Conservation (phyloP, 2,888 invertebrate genomes). For the Cremastinae sp. region DNA sequence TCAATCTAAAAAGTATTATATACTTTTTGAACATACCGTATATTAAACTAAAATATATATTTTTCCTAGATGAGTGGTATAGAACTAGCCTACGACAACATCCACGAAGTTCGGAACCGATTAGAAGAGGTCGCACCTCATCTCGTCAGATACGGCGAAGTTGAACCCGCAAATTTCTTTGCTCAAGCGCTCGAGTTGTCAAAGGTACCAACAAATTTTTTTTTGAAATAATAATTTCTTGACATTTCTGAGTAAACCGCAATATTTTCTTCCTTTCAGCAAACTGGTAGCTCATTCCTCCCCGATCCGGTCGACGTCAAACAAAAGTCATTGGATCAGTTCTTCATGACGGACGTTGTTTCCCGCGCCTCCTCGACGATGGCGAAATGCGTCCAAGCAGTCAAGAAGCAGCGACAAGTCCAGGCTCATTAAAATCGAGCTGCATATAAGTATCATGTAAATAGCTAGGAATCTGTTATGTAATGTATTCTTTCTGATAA, state of each 20-base stretch:
- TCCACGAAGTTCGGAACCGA: conserved; percentile 91
- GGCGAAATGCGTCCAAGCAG: conserved; percentile 98
- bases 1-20: neutral
- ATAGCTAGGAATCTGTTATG: conserved; percentile 66
- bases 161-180: conserved; percentile 92
- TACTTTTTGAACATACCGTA: too few relatives aligned
- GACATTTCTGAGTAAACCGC: too few relatives aligned
- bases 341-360: conserved; percentile 97
- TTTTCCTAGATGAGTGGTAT: conserved; percentile 82
- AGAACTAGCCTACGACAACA: conserved; percentile 91
- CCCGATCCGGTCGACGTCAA: conserved; percentile 84
- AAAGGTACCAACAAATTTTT: conserved; percentile 80
- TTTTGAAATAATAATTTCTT: neutral
- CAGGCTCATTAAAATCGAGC: conserved; percentile 48
- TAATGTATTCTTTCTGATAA: conserved; percentile 60
- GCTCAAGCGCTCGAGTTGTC: conserved; percentile 89
- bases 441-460: conserved; percentile 61
- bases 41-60: neutral
- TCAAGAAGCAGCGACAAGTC: conserved; percentile 84
- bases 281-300: conserved; percentile 67
- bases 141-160: conserved; percentile 90
- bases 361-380: conserved; percentile 98
- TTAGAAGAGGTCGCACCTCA: conserved; percentile 94
- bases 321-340: conserved; percentile 90
- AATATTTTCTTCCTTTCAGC: conserved; percentile 61